Evolutionary conservation across 2,113 vertebrate genomes (phyloP).

Genomic region (Microtus montanus): DNA sequence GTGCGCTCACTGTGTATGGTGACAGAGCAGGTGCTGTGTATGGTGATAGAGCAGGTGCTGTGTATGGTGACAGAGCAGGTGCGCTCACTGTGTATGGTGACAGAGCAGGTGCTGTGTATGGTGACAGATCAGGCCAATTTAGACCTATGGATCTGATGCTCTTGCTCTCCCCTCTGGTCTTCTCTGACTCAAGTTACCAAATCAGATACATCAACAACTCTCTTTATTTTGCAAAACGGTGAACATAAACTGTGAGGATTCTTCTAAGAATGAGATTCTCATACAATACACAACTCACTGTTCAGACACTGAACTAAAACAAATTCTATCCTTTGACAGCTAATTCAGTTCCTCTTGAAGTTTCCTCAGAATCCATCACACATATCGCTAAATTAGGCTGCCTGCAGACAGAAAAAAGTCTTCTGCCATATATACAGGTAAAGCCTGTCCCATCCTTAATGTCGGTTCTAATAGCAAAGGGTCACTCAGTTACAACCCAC

Average conservation of each 20-base stretch:
- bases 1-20: too few relatives aligned
- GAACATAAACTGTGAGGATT: constrained; percentile 26
- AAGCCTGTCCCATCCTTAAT: not conserved
- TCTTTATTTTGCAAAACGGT: constrained; percentile 15
- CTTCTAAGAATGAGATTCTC: constrained; percentile 48
- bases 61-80: too few relatives aligned
- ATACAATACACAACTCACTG: constrained; percentile 28
- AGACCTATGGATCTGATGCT: not conserved
- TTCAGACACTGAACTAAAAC: constrained; percentile 34
- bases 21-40: too few relatives aligned
- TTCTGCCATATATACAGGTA: constrained; percentile 40
- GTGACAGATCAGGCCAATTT: constrained; percentile 16
- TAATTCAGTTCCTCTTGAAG: constrained; percentile 57
- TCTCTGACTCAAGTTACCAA: not conserved
- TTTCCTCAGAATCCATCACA: constrained; percentile 38
- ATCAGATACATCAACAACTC: constrained; percentile 4
- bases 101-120: not conserved
- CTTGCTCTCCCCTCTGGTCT: constrained; percentile 11
- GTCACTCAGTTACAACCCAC: constrained; percentile 59
- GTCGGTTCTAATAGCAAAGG: constrained; percentile 38
- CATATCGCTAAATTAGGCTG: constrained; percentile 19
- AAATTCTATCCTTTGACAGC: constrained; percentile 43
- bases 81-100: too few relatives aligned
- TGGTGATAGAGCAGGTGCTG: too few relatives aligned
- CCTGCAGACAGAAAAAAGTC: not conserved